phyloP scores from a whole-genome alignment of 2,797 vertebrate genomes.

The Gymnothorax javanicus region DNA sequence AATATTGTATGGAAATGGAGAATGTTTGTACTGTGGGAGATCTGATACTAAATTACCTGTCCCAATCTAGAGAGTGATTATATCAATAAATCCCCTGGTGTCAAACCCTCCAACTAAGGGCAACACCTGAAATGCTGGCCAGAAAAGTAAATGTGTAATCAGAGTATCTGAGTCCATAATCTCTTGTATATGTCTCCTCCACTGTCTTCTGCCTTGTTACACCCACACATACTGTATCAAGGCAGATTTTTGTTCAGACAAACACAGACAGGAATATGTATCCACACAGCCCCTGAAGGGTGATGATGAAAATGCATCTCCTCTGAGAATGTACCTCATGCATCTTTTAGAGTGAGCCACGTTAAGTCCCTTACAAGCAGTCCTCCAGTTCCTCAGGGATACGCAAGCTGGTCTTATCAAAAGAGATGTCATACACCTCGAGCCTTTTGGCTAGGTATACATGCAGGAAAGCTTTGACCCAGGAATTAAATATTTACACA shows the following conservation, averaged over 20 bases:
- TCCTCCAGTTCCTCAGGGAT: background rate
- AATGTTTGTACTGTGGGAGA: no score
- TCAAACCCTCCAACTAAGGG: no score
- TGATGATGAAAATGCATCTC: background rate
- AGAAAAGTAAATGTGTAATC: no score
- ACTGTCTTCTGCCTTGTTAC: no score
- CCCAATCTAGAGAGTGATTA: no score
- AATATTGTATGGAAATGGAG: no score
- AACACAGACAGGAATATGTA: background rate
- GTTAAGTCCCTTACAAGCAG: background rate
- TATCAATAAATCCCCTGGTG: no score
- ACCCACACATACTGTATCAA: no score
- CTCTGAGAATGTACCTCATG: background rate
- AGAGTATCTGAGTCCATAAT: no score
- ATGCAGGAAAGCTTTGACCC: background rate
- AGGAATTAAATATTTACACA: background rate
- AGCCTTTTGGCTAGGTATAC: background rate
- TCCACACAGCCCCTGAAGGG: background rate
- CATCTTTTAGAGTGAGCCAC: background rate
- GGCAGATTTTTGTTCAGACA: background rate
- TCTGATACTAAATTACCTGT: no score
- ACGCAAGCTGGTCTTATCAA: background rate
- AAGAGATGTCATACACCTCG: background rate
- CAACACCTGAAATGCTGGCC: no score
- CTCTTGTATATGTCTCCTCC: no score